phyloP scores from a whole-genome alignment of 1,140 invertebrate species.

The Aethina tumida region DNA sequence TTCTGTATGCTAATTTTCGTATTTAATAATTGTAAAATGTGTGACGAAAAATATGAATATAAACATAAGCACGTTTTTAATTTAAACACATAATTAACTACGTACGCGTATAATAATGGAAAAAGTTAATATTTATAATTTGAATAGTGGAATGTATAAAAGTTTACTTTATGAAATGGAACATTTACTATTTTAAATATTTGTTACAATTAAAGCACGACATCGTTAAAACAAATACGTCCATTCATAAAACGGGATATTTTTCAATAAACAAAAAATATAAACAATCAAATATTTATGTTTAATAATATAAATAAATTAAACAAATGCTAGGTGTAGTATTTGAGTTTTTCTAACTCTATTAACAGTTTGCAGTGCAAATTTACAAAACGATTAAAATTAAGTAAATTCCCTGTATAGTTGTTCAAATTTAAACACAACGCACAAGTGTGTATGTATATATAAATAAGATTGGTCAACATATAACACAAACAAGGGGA shows the following conservation, averaged over 20 bases:
- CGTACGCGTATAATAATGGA: too few species aligned
- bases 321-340: conserved; percentile 15
- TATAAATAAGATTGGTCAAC: conserved; percentile 25
- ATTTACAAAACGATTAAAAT: conserved; percentile 27
- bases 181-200: too few species aligned
- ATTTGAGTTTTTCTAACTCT: conserved; percentile 21
- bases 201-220: too few species aligned
- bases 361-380: conserved; percentile 26
- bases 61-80: too few species aligned
- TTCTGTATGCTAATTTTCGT: too few species aligned
- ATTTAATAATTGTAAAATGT: too few species aligned
- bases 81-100: too few species aligned
- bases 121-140: too few species aligned
- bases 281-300: conserved; percentile 22
- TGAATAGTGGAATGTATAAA: too few species aligned
- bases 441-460: conserved; percentile 10
- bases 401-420: conserved; percentile 16
- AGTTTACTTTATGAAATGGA: too few species aligned
- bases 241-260: conserved; percentile 13
- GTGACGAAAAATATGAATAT: too few species aligned
- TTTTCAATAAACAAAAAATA: conserved; percentile 17
- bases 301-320: conserved; percentile 21
- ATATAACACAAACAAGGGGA: conserved; percentile 20
- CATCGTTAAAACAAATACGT: conserved; percentile 15
- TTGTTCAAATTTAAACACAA: conserved; percentile 10